Evolutionary conservation across 2,797 vertebrate species (phyloP).

Genomic region (Holocentrus rufus): DNA sequence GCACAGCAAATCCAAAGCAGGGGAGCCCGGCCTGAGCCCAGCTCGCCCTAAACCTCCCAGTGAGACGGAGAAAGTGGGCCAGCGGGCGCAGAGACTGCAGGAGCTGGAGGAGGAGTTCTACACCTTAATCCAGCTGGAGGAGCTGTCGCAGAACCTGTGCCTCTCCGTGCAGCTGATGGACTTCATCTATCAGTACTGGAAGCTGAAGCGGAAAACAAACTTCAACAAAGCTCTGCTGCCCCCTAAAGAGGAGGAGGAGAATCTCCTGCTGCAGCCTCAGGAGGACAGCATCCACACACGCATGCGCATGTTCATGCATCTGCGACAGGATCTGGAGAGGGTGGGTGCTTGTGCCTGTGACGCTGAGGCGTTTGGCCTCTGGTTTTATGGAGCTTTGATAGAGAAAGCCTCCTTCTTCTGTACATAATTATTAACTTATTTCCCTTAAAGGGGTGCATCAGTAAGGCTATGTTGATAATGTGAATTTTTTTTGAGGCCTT

Average conservation of each 20-base stretch:
- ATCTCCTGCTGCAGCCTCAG: constrained; percentile 92
- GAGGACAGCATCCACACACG: constrained; percentile 98
- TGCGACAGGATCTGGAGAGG: constrained; percentile 97
- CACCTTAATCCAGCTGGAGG: constrained; percentile 86
- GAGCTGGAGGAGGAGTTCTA: constrained; percentile 98
- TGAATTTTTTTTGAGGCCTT: not conserved
- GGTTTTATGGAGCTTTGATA: not conserved
- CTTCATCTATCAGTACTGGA: constrained; percentile 99
- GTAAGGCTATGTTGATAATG: not conserved
- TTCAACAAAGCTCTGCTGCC: constrained; percentile 96
- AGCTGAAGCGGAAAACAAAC: constrained; percentile 94
- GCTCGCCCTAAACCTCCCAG: constrained; percentile 85
- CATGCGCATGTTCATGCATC: constrained; percentile 99
- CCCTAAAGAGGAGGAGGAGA: constrained; percentile 94
- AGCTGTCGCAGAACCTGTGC: constrained; percentile 85
- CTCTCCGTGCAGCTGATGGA: constrained; percentile 86
- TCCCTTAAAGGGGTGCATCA: not conserved
- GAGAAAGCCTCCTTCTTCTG: not conserved
- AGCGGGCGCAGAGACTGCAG: constrained; percentile 92
- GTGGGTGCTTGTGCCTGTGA: constrained; percentile 74
- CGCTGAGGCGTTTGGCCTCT: not conserved
- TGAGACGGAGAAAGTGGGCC: constrained; percentile 89
- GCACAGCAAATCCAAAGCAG: constrained; percentile 91
- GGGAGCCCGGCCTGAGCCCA: constrained; percentile 81
- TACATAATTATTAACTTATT: not conserved